Conservation (phyloP, 2,888 invertebrate species). For the Dendrolimus pini region DNA sequence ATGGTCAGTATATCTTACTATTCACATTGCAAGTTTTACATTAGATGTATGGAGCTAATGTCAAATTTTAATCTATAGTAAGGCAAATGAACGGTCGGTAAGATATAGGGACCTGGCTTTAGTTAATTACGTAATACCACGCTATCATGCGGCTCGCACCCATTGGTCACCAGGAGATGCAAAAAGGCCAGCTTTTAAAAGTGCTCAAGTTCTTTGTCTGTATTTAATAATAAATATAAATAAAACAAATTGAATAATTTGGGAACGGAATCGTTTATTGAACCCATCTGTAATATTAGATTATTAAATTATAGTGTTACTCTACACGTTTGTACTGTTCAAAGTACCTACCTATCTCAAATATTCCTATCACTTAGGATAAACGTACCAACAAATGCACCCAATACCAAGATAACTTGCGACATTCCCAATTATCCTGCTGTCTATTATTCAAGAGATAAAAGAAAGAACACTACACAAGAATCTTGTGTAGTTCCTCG, state of each 20-base stretch:
- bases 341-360: constrained; percentile 72
- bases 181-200: too few species aligned
- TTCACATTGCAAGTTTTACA: too few species aligned
- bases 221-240: constrained; percentile 15
- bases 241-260: constrained; percentile 46
- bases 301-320: constrained; percentile 70
- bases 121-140: too few species aligned
- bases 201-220: too few species aligned
- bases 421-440: constrained; percentile 17
- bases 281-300: constrained; percentile 72
- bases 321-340: constrained; percentile 73
- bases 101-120: too few species aligned
- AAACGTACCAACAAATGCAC: constrained; percentile 59
- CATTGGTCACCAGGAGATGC: too few species aligned
- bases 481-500: too few species aligned
- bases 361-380: constrained; percentile 59
- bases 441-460: neutral
- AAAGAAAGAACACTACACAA: neutral
- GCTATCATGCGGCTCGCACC: too few species aligned
- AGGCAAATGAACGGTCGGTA: too few species aligned
- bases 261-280: constrained; percentile 76
- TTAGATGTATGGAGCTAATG: too few species aligned
- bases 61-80: too few species aligned
- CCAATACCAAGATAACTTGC: constrained; percentile 40
- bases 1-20: too few species aligned